A percentile compares a stretch with the other conserved stretches of the same genome.
Evolutionary conservation across 2,888 invertebrate species (phyloP).

Genomic region (Copidosoma aretas): DNA sequence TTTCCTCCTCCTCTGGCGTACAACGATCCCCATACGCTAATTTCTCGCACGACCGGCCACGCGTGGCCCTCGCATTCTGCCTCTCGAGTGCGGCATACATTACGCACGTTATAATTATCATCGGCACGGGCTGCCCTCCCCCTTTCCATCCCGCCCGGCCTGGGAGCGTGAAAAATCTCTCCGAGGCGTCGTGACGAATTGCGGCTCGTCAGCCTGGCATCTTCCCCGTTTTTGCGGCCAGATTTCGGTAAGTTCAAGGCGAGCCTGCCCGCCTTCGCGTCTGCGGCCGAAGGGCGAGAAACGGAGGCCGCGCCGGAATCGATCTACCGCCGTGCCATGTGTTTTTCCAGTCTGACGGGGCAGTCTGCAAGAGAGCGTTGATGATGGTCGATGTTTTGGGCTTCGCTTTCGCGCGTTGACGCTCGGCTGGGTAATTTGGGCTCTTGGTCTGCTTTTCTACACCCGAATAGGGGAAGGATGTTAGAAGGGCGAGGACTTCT

Average conservation of each 20-base stretch:
- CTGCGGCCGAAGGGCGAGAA: no score
- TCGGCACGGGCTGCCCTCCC: background rate
- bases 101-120: background rate
- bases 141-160: background rate
- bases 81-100: background rate
- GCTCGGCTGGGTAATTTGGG: constrained; percentile 26
- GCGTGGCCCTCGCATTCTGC: background rate
- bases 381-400: constrained; percentile 17
- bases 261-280: background rate
- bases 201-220: background rate
- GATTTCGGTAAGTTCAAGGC: background rate
- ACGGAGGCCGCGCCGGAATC: constrained; percentile 26
- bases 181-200: background rate
- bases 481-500: no score
- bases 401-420: constrained; percentile 29
- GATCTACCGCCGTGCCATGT: constrained; percentile 24
- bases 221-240: background rate
- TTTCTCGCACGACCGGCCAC: background rate
- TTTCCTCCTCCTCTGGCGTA: no score
- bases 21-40: background rate
- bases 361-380: no score
- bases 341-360: background rate
- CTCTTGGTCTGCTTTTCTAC: constrained; percentile 1
- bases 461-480: no score
- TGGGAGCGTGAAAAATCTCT: background rate